Evolutionary conservation across 1,140 invertebrate genomes (phyloP).

Genomic region (Psix sp.): DNA sequence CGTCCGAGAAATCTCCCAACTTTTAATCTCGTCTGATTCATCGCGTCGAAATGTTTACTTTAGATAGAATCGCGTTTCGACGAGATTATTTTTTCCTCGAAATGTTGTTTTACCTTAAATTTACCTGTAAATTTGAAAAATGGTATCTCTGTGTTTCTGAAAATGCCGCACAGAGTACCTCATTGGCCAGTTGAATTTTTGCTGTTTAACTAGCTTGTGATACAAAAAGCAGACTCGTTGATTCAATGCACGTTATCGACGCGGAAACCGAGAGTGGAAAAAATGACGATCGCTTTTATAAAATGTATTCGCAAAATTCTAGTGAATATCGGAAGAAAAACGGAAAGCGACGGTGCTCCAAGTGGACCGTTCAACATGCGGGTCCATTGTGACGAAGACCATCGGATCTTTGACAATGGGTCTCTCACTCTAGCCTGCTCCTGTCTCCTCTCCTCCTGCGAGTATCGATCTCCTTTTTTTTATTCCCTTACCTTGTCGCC

Average conservation of each 20-base stretch:
- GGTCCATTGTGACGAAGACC: constrained; percentile 67
- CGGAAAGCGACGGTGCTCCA: constrained; percentile 50
- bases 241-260: constrained; percentile 43
- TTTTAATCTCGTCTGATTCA: no score
- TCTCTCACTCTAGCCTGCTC: constrained; percentile 60
- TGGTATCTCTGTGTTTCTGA: no score
- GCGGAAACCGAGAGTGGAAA: constrained; percentile 58
- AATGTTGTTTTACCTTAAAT: no score
- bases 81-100: no score
- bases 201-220: constrained; percentile 19
- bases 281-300: constrained; percentile 53
- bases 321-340: constrained; percentile 55
- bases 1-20: no score
- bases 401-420: constrained; percentile 67
- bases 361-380: constrained; percentile 68
- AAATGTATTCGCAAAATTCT: constrained; percentile 39
- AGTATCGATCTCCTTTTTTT: constrained; percentile 59
- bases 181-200: no score
- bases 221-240: constrained; percentile 25
- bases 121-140: no score
- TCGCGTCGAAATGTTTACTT: no score
- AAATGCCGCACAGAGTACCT: no score
- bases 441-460: constrained; percentile 55
- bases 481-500: constrained; percentile 32
- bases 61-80: no score